A percentile compares a stretch with the other conserved stretches of the same genome.
Evolutionary conservation across 2,888 invertebrate genomes (phyloP).

Genomic region (Euzophera pinguis): DNA sequence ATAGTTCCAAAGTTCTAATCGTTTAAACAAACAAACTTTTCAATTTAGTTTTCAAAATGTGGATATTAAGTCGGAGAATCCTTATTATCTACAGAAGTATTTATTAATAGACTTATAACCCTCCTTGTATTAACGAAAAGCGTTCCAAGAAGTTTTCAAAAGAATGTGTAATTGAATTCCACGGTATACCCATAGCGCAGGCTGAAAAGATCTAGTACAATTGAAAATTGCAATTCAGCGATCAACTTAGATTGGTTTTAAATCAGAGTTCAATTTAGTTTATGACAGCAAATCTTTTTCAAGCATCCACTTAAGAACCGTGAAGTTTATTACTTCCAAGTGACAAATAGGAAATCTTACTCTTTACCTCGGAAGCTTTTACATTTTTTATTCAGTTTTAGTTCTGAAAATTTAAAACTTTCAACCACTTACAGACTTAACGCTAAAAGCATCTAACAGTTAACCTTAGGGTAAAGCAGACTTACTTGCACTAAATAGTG

Average conservation of each 20-base stretch:
- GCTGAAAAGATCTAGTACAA: slow-evolving; percentile 8
- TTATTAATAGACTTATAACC: too few relatives aligned
- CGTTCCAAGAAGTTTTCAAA: neutral
- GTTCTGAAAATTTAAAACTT: neutral
- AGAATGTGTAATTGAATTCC: slow-evolving; percentile 1
- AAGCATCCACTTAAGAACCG: neutral
- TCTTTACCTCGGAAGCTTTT: neutral
- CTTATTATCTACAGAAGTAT: too few relatives aligned
- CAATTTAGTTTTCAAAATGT: too few relatives aligned
- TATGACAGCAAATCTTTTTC: neutral
- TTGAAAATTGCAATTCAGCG: slow-evolving; percentile 8
- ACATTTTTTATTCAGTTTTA: neutral
- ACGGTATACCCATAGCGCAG: neutral
- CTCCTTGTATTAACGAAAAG: too few relatives aligned
- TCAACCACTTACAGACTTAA: too few relatives aligned
- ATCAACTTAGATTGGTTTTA: slow-evolving; percentile 17
- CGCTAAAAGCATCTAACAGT: too few relatives aligned
- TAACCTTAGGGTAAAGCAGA: too few relatives aligned
- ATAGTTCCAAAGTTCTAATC: too few relatives aligned
- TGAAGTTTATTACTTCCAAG: slow-evolving; percentile 7
- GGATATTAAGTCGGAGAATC: too few relatives aligned
- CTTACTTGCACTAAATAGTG: too few relatives aligned
- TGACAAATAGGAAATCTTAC: slow-evolving; percentile 6
- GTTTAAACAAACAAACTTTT: too few relatives aligned
- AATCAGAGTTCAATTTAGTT: slow-evolving; percentile 11